Conservation (phyloP, 2,797 vertebrate species). For the Acipenser transmontanus region DNA sequence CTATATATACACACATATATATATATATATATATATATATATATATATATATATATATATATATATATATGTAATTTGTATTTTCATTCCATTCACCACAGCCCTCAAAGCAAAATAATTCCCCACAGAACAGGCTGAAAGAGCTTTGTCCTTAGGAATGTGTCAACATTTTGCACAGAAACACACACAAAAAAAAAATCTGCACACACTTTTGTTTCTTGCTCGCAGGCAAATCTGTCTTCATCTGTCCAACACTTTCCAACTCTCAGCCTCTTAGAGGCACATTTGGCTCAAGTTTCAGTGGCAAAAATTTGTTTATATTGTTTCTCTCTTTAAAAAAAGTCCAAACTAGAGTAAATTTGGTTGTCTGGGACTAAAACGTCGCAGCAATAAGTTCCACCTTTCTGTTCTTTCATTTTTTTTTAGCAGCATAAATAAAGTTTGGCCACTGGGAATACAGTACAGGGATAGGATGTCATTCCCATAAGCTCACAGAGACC, state of each 20-base stretch:
- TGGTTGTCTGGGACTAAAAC: conserved; percentile 99
- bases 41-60: conserved; percentile 5
- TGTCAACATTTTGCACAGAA: conserved; percentile 85
- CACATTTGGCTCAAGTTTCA: conserved; percentile 99
- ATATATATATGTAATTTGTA: conserved; percentile 8
- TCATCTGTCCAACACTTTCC: conserved; percentile 79
- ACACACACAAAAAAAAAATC: conserved; percentile 23
- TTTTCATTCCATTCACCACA: conserved; percentile 74
- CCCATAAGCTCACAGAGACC: conserved; percentile 61
- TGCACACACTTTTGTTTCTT: conserved; percentile 55
- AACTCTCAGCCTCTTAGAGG: conserved; percentile 97
- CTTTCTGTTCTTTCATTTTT: conserved; percentile 26
- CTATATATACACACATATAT: too few species aligned
- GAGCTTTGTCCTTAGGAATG: conserved; percentile 74
- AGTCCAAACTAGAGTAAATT: conserved; percentile 93
- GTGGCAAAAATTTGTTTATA: conserved; percentile 72
- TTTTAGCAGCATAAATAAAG: conserved; percentile 98
- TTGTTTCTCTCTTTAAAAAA: conserved; percentile 43
- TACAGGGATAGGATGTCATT: conserved; percentile 76
- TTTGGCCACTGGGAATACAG: conserved; percentile 98
- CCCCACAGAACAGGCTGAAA: conserved; percentile 33
- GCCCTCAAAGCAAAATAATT: conserved; percentile 82
- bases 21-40: background rate
- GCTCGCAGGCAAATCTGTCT: conserved; percentile 84
- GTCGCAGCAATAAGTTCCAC: conserved; percentile 91